These are phyloP conservation scores for Bovichtus diacanthus DNA, from an alignment of 2,797 vertebrate species.

Conservation along the genomic window DNA sequence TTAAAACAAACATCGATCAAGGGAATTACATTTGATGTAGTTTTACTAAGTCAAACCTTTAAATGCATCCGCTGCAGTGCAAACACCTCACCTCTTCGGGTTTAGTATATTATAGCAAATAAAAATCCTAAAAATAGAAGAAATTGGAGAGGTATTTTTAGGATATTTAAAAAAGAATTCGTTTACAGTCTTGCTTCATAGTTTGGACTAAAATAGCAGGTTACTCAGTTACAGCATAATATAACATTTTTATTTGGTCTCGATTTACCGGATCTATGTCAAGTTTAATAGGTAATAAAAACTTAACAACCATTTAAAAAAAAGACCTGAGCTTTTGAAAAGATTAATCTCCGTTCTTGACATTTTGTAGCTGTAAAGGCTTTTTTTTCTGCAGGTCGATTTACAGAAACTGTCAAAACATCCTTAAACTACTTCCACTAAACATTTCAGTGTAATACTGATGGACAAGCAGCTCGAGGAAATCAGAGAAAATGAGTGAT, in stretches of 20 bases:
- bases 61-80: background rate
- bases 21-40: background rate
- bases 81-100: background rate
- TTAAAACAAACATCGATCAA: background rate
- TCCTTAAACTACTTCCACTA: constrained; percentile 36
- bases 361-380: constrained; percentile 42
- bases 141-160: background rate
- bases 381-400: constrained; percentile 22
- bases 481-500: background rate
- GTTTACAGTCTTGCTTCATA: background rate
- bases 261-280: constrained; percentile 37
- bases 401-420: constrained; percentile 63
- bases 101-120: background rate
- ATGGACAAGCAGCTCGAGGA: constrained; percentile 22
- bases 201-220: background rate
- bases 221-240: constrained; percentile 24
- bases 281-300: constrained; percentile 56
- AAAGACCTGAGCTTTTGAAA: constrained; percentile 26
- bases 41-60: background rate
- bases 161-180: background rate
- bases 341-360: constrained; percentile 45
- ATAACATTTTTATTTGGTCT: constrained; percentile 46
- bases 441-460: constrained; percentile 20
- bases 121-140: background rate
- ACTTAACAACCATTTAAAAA: constrained; percentile 52